These are phyloP conservation scores for Todus mexicanus DNA, from an alignment of 2,797 vertebrate genomes.

Conservation along the genomic window DNA sequence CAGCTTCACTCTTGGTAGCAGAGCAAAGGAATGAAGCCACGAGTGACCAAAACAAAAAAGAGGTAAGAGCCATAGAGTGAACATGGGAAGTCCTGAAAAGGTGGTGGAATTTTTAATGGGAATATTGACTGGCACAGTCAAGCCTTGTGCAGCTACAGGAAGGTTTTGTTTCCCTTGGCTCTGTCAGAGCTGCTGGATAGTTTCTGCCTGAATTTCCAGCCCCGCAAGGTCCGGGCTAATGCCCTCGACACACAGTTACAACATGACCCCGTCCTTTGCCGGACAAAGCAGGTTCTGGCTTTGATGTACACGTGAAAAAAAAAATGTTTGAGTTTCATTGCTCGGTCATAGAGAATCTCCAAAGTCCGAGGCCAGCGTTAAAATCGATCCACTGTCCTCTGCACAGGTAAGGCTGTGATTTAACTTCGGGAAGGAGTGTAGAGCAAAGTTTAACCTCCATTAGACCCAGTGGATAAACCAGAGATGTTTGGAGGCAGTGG, in stretches of 20 bases:
- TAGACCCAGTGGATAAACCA: not conserved
- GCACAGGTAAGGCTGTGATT: not conserved
- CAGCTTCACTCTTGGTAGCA: not conserved
- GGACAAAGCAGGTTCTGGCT: not conserved
- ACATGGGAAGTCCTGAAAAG: not conserved
- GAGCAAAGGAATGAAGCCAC: not conserved
- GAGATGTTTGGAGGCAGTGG: not conserved
- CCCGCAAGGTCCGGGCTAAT: not conserved
- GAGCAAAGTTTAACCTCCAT: not conserved
- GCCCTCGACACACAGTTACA: too few relatives aligned
- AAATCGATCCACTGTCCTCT: not conserved
- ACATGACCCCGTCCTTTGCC: not conserved
- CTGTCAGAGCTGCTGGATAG: not conserved
- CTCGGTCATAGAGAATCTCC: rapidly evolving
- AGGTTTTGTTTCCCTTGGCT: not conserved
- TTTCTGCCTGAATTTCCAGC: not conserved
- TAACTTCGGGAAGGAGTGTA: not conserved
- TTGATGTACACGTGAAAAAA: not conserved
- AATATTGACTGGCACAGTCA: not conserved
- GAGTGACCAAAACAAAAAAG: not conserved
- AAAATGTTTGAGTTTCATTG: not conserved
- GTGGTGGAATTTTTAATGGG: not conserved
- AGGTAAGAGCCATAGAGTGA: not conserved
- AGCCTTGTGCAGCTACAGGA: not conserved
- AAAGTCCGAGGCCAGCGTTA: not conserved